Evolutionary conservation across 2,888 invertebrate species (phyloP).

Genomic region (Celastrina argiolus): DNA sequence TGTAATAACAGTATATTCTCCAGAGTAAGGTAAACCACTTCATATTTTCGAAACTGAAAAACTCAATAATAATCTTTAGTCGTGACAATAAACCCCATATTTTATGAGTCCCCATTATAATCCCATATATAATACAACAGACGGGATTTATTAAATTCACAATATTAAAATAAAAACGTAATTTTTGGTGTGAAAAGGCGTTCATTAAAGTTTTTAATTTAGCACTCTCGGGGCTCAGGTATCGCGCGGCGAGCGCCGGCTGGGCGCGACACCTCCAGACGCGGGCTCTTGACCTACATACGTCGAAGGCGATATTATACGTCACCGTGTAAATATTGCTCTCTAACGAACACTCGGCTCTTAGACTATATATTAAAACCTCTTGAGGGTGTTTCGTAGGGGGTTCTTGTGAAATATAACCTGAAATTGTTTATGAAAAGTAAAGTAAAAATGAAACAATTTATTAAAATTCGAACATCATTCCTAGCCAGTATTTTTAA

Average conservation of each 20-base stretch:
- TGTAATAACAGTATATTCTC: no score
- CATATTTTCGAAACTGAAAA: no score
- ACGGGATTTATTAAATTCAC: background rate
- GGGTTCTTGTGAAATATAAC: no score
- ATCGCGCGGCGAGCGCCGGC: background rate
- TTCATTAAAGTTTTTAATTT: constrained; percentile 6
- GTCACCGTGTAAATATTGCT: constrained; percentile 4
- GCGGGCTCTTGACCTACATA: constrained; percentile 5
- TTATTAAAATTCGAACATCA: no score
- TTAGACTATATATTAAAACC: constrained; percentile 6
- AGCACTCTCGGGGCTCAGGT: background rate
- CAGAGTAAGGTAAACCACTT: no score
- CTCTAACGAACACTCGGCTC: constrained; percentile 1
- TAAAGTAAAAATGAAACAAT: no score
- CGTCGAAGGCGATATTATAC: constrained; percentile 13
- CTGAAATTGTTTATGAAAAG: no score
- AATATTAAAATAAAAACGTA: background rate
- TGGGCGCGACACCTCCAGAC: constrained; percentile 2
- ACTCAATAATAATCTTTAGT: no score
- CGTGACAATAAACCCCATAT: no score
- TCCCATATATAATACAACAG: no score
- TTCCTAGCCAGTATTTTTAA: no score
- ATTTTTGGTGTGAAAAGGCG: background rate
- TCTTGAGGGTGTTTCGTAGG: background rate
- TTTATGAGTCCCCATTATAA: no score